Percentiles rank a stretch among this genome's conserved stretches.
phyloP scores from a whole-genome alignment of 2,888 invertebrate genomes.

The Tubiluchus corallicola region DNA sequence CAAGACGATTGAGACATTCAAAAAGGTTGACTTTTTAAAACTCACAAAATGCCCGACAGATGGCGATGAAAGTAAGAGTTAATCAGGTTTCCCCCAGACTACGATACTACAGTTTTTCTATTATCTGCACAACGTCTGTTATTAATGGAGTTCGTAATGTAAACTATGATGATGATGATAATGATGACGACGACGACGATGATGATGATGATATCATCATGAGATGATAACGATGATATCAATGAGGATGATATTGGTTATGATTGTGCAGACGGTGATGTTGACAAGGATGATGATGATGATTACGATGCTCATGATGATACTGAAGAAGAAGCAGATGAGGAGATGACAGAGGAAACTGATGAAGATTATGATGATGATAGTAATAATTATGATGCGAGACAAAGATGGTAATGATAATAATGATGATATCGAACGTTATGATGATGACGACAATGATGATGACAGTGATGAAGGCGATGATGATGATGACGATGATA shows the following conservation, averaged over 20 bases:
- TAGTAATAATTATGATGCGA: too few species aligned
- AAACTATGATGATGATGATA: not conserved
- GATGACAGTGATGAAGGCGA: too few species aligned
- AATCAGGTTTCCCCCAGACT: too few species aligned
- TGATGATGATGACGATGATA: constrained; percentile 7
- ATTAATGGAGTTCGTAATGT: not conserved
- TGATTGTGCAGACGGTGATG: not conserved
- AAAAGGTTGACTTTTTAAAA: too few species aligned
- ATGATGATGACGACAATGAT: too few species aligned
- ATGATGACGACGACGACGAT: not conserved
- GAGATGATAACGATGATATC: not conserved
- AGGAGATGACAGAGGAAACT: not conserved
- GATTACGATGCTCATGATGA: not conserved
- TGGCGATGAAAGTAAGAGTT: too few species aligned
- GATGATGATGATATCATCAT: not conserved
- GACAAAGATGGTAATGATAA: too few species aligned
- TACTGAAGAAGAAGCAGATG: not conserved
- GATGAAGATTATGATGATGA: not conserved
- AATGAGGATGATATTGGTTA: not conserved
- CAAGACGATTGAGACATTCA: too few species aligned
- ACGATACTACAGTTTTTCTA: too few species aligned
- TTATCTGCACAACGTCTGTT: not conserved
- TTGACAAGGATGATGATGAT: too few species aligned
- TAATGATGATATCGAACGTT: too few species aligned
- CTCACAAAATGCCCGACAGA: too few species aligned